Percentiles rank a stretch among this genome's conserved stretches.
Evolutionary conservation across 2,888 invertebrate genomes (phyloP).

Genomic region (Orthosia incerta): DNA sequence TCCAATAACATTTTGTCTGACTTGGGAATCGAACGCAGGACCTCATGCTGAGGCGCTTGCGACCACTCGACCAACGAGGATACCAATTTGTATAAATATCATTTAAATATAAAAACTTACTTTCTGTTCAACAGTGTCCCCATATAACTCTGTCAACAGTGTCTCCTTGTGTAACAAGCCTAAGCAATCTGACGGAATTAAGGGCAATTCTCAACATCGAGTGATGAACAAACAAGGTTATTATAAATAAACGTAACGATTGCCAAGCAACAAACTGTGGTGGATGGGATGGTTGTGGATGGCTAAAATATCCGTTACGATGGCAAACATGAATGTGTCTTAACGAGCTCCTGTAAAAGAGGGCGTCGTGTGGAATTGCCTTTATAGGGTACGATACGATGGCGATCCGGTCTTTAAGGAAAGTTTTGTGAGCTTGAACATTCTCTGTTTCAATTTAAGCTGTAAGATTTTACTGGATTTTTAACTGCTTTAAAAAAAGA

Average conservation of each 20-base stretch:
- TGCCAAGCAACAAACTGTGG: conserved; percentile 39
- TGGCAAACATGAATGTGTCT: conserved; percentile 86
- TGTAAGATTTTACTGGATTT: no score
- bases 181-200: conserved; percentile 55
- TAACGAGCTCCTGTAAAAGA: conserved; percentile 86
- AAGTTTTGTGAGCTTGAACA: no score
- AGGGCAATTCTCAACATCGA: conserved; percentile 50
- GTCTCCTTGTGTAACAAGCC: conserved; percentile 27
- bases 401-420: conserved; percentile 32
- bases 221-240: conserved; percentile 65
- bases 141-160: neutral
- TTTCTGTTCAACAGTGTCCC: no score
- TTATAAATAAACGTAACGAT: conserved; percentile 64
- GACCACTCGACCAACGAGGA: no score
- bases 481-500: no score
- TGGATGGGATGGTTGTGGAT: conserved; percentile 30
- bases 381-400: conserved; percentile 72
- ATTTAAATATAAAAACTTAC: no score
- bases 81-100: no score
- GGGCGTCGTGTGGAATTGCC: conserved; percentile 72
- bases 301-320: conserved; percentile 85
- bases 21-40: no score
- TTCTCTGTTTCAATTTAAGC: no score
- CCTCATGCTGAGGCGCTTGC: no score
- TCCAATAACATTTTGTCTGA: no score